Evolutionary conservation across 92 coral and sea anemone species (phyloP).

Genomic region (Epizoanthus fatuus): DNA sequence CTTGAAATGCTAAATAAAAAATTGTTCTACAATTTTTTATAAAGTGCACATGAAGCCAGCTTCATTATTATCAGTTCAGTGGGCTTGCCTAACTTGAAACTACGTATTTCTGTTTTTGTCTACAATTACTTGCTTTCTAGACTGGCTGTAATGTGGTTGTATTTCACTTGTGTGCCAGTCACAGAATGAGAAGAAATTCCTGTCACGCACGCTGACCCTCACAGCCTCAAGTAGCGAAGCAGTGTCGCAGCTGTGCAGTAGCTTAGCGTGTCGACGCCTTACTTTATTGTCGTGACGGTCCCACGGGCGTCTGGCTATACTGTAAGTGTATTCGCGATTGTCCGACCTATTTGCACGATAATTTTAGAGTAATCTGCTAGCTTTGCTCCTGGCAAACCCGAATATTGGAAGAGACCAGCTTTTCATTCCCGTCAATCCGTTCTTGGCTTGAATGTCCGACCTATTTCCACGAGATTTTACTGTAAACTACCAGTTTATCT

Average conservation of each 20-base stretch:
- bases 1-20: conserved; percentile 15
- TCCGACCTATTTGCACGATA: background rate
- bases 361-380: background rate
- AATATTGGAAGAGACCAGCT: no score
- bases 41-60: conserved; percentile 41
- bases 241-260: background rate
- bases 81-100: background rate
- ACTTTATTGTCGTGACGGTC: no score
- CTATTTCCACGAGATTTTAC: no score
- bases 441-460: no score
- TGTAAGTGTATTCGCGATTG: no score
- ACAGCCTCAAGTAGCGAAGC: background rate
- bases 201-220: background rate
- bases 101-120: background rate
- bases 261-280: background rate
- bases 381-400: no score
- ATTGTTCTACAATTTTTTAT: conserved; percentile 43
- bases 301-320: no score
- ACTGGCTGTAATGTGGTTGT: background rate
- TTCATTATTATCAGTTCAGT: conserved; percentile 14
- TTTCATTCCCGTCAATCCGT: no score
- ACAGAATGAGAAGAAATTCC: background rate
- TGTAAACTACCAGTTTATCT: no score
- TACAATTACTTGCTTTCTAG: background rate
- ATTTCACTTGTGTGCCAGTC: background rate